These are phyloP conservation scores for Strigops habroptila DNA, from an alignment of 2,113 vertebrate species.

Conservation along the genomic window DNA sequence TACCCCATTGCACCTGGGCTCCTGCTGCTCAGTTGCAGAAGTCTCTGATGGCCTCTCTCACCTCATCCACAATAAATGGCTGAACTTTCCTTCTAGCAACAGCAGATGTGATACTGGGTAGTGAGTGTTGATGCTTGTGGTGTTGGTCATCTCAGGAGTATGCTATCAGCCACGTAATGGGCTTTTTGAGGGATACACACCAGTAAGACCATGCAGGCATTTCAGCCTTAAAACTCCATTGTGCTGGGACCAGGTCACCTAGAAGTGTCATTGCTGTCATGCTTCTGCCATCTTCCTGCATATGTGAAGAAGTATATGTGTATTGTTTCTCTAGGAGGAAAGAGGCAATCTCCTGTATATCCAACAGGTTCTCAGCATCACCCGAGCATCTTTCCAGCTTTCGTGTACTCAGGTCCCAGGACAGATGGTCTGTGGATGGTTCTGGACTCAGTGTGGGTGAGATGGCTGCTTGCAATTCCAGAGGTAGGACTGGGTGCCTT, in stretches of 20 bases:
- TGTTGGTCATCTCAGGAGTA: background rate
- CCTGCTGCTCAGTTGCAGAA: background rate
- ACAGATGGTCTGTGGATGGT: no score
- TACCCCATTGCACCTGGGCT: background rate
- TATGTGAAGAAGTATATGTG: rapidly evolving
- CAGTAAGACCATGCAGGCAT: background rate
- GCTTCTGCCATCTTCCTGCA: background rate
- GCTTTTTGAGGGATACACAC: background rate
- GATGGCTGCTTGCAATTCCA: background rate
- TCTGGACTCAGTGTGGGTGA: background rate
- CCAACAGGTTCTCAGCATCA: background rate
- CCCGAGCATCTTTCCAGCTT: background rate
- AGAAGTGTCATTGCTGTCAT: no score
- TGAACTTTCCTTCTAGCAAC: background rate
- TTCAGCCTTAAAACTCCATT: background rate
- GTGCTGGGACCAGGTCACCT: no score
- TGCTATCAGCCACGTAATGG: no score
- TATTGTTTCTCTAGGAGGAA: no score
- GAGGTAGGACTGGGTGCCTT: no score
- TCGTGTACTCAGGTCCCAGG: background rate
- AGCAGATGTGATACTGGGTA: background rate
- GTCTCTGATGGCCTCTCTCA: background rate
- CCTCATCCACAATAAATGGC: background rate
- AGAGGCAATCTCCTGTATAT: background rate
- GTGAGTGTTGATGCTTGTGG: rapidly evolving